Conservation (phyloP, 2,888 invertebrate genomes). For the Protonemura montana region DNA sequence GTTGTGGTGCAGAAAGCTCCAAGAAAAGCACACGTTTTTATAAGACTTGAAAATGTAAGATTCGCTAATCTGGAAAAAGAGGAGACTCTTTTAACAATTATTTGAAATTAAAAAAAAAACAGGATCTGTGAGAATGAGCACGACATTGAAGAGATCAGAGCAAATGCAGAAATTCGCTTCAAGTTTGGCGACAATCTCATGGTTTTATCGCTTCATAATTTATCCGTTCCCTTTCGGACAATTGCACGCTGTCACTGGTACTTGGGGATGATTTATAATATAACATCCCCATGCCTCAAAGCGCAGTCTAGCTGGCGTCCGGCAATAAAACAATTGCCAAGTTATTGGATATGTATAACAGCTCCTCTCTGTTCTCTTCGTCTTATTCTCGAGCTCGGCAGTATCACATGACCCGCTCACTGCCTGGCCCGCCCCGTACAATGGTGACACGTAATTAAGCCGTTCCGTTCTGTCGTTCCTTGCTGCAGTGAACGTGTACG, state of each 20-base stretch:
- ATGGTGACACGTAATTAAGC: too few species aligned
- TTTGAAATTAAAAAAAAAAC: too few species aligned
- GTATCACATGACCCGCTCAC: background rate
- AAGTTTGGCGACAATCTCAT: too few species aligned
- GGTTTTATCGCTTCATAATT: background rate
- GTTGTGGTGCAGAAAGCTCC: background rate
- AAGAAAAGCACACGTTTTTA: background rate
- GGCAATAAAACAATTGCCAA: background rate
- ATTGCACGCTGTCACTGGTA: background rate
- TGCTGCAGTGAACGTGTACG: constrained; percentile 76
- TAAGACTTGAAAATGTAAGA: background rate
- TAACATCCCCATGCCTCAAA: too few species aligned
- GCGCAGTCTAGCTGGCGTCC: background rate
- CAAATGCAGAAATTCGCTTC: too few species aligned
- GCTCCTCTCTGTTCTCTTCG: too few species aligned
- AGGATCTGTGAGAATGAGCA: too few species aligned
- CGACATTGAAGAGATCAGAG: too few species aligned
- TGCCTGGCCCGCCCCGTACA: too few species aligned
- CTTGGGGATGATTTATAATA: background rate
- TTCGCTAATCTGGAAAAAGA: too few species aligned
- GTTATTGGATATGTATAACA: background rate
- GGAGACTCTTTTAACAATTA: too few species aligned
- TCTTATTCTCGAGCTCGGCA: background rate
- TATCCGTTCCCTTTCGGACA: background rate
- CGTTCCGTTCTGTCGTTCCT: background rate